These are phyloP conservation scores for Alethe castanea DNA, from an alignment of 2,113 vertebrate genomes.

Conservation along the genomic window DNA sequence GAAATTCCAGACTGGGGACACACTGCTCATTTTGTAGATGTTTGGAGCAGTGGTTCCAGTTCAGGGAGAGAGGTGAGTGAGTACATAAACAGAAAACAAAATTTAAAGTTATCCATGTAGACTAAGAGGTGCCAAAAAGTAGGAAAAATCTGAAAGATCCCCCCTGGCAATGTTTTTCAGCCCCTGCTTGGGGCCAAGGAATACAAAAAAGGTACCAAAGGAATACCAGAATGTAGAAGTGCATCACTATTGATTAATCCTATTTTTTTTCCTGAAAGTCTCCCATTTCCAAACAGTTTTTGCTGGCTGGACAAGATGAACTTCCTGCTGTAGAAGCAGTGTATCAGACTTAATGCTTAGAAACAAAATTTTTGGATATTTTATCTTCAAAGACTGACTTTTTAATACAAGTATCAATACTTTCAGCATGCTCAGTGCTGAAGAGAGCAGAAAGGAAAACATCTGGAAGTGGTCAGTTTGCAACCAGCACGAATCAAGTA, in stretches of 20 bases:
- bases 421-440: not conserved
- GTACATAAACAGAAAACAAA: not conserved
- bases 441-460: not conserved
- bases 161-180: not conserved
- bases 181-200: not conserved
- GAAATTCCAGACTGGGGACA: not conserved
- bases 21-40: accelerated
- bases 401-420: not conserved
- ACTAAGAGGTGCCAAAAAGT: not conserved
- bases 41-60: not conserved
- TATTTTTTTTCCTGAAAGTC: not conserved
- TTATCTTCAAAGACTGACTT: not conserved
- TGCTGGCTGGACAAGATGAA: not conserved
- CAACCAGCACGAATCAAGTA: not conserved
- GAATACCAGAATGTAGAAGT: not conserved
- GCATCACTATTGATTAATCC: not conserved
- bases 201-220: no score
- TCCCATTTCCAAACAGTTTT: not conserved
- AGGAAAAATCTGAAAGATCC: not conserved
- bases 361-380: not conserved
- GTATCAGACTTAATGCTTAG: not conserved
- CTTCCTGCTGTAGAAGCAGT: not conserved
- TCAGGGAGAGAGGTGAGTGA: not conserved
- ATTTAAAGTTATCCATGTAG: no score
- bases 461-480: not conserved